Conservation (phyloP, 2,113 vertebrate species). For the Ammodytes marinus region DNA sequence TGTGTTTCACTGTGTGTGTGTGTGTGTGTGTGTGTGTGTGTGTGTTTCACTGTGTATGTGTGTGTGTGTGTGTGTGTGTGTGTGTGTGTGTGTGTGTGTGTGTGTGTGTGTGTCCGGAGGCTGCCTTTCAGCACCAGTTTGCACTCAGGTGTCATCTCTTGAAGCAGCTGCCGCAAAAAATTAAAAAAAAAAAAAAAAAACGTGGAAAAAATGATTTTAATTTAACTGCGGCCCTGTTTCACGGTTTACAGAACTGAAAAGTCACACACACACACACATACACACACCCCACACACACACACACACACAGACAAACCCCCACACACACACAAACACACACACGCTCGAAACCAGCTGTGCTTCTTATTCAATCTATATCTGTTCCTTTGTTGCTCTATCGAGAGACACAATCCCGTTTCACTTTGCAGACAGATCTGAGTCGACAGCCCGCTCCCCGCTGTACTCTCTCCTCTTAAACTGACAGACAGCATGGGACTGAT, state of each 20-base stretch:
- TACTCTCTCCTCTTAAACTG: not conserved
- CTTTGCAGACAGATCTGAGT: conserved; percentile 34
- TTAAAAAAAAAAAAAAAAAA: not conserved
- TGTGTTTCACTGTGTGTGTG: conserved; percentile 25
- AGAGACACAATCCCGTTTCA: conserved; percentile 46
- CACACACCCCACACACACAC: conserved; percentile 4
- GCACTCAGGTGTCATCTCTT: conserved; percentile 74
- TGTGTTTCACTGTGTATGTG: conserved; percentile 31
- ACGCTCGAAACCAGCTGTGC: conserved; percentile 55
- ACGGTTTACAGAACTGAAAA: conserved; percentile 48
- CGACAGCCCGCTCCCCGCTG: conserved; percentile 26
- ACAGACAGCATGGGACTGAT: not conserved
- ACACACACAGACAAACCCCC: not conserved
- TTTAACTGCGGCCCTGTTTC: conserved; percentile 24
- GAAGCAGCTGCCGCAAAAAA: conserved; percentile 58
- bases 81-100: conserved; percentile 15
- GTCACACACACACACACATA: conserved; percentile 45
- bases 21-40: too few species aligned
- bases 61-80: not conserved
- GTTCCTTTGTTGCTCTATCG: conserved; percentile 51
- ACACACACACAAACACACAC: conserved; percentile 33
- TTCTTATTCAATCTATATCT: conserved; percentile 64
- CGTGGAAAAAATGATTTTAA: conserved; percentile 45
- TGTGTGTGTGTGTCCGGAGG: conserved; percentile 43
- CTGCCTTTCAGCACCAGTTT: conserved; percentile 77